Evolutionary conservation across 2,113 vertebrate genomes (phyloP).

Genomic region (Casuarius casuarius): DNA sequence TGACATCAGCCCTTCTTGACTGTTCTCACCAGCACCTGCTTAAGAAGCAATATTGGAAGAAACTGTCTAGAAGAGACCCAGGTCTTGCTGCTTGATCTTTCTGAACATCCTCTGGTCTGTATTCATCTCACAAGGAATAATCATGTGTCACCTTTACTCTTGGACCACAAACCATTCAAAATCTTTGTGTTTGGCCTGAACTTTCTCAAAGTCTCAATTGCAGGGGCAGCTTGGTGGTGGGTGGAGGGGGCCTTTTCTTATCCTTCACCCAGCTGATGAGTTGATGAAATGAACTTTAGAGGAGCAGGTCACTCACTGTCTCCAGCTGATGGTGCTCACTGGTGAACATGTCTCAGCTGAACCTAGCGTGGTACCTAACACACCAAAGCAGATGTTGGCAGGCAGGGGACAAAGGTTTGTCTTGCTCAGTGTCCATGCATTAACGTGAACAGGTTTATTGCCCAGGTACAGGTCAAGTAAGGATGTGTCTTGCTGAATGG

Average conservation of each 20-base stretch:
- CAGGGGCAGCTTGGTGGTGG: not conserved
- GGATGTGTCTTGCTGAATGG: not conserved
- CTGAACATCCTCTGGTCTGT: not conserved
- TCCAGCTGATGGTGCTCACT: not conserved
- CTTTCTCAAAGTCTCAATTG: not conserved
- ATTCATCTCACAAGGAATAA: not conserved
- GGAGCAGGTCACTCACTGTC: not conserved
- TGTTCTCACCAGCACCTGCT: rapidly evolving
- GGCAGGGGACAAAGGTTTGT: not conserved
- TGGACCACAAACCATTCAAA: not conserved
- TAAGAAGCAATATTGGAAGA: not conserved
- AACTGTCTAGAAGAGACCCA: not conserved
- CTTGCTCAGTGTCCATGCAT: rapidly evolving
- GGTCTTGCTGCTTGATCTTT: not conserved
- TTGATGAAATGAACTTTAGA: not conserved
- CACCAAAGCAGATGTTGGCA: not conserved
- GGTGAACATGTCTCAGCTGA: not conserved
- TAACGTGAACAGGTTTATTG: not conserved
- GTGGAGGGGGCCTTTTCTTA: not conserved
- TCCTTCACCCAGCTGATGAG: not conserved
- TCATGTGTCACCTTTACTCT: rapidly evolving
- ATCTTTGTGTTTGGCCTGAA: not conserved
- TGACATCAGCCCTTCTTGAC: not conserved
- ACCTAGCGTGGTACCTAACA: not conserved
- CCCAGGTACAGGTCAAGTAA: not conserved